phyloP scores from a whole-genome alignment of 2,797 vertebrate genomes.

The Glossophaga mutica region DNA sequence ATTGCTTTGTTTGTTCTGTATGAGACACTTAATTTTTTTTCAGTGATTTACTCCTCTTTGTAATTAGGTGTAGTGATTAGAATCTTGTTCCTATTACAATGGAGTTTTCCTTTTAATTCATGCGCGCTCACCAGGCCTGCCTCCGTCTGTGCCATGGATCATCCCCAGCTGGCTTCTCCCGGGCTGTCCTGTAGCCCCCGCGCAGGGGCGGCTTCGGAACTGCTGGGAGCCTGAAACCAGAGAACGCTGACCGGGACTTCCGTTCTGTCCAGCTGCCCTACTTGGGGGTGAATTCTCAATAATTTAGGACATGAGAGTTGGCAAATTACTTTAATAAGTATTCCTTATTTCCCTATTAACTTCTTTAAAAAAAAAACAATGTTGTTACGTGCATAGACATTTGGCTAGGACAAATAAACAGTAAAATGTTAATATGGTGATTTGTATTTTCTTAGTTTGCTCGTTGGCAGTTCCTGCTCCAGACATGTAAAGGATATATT shows the following conservation, averaged over 20 bases:
- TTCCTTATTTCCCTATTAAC: neutral
- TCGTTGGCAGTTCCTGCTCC: neutral
- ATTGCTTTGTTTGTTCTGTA: constrained; percentile 74
- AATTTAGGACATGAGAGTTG: neutral
- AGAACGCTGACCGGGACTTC: neutral
- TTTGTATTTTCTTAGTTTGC: neutral
- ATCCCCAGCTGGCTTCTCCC: constrained; percentile 66
- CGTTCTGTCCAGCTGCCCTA: neutral
- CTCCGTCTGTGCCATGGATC: constrained; percentile 61
- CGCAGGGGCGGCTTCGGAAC: constrained; percentile 40
- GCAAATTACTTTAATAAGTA: constrained; percentile 12
- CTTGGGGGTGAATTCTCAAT: neutral
- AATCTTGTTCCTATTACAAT: constrained; percentile 75
- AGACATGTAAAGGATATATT: neutral
- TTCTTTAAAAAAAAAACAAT: neutral
- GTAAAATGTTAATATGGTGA: neutral
- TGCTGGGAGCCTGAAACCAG: neutral
- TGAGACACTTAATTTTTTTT: constrained; percentile 67
- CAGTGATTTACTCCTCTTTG: constrained; percentile 69
- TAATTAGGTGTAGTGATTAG: constrained; percentile 77
- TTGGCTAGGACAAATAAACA: constrained; percentile 32
- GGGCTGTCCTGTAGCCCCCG: constrained; percentile 65
- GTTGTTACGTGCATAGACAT: neutral
- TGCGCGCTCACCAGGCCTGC: constrained; percentile 52
- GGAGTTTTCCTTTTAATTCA: constrained; percentile 74